Evolutionary conservation across 2,888 invertebrate species (phyloP).

Genomic region (Sycophila texana): DNA sequence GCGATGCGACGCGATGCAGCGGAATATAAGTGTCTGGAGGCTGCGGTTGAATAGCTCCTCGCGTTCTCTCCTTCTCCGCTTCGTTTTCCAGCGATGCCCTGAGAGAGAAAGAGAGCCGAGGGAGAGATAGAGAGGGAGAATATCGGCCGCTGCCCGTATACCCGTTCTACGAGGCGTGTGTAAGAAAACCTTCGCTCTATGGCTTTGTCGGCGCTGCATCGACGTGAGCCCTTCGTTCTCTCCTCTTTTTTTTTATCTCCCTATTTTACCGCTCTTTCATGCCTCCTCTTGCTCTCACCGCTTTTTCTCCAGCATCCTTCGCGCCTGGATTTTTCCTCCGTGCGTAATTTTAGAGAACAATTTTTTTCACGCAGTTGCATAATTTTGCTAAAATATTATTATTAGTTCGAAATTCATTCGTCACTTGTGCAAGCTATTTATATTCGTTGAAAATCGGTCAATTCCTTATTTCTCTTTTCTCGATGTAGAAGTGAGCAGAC

Average conservation of each 20-base stretch:
- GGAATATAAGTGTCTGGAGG: background rate
- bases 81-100: background rate
- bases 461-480: no score
- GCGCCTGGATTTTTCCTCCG: background rate
- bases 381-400: no score
- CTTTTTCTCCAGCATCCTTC: background rate
- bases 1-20: background rate
- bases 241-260: background rate
- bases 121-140: background rate
- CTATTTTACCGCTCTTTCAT: background rate
- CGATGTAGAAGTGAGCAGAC: no score
- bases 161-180: background rate
- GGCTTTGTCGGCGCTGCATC: conserved; percentile 10
- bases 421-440: no score
- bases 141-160: background rate
- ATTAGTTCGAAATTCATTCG: no score
- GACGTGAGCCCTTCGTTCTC: conserved; percentile 6
- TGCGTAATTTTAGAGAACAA: no score
- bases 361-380: no score
- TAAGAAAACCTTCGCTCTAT: background rate
- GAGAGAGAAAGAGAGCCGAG: background rate
- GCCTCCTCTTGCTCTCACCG: background rate
- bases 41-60: conserved; percentile 1
- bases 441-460: no score
- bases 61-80: background rate